These are phyloP conservation scores for Myoxocephalus aenaeus DNA, from an alignment of 2,797 vertebrate genomes.

Conservation along the genomic window DNA sequence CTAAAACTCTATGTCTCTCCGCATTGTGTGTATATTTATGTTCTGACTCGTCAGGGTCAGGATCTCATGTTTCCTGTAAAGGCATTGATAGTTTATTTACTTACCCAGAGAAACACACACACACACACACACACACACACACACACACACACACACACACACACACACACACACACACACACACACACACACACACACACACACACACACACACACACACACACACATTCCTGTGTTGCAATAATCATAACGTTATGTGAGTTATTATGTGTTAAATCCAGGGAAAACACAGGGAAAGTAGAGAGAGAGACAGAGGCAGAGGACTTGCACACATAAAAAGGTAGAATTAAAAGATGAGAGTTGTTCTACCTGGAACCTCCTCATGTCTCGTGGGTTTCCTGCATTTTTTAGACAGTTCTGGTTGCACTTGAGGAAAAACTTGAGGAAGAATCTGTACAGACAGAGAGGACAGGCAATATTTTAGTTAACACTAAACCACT, in stretches of 20 bases:
- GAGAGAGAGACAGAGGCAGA: not conserved
- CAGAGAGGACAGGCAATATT: conserved; percentile 33
- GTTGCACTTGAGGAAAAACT: conserved; percentile 99
- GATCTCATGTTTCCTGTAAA: conserved; percentile 72
- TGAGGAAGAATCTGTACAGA: conserved; percentile 95
- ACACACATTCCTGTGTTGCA: conserved; percentile 36
- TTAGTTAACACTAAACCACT: conserved; percentile 40
- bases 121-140: conserved; percentile 21
- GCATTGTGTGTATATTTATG: conserved; percentile 56
- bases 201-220: no score
- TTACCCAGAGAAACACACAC: conserved; percentile 35
- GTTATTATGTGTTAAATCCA: conserved; percentile 9
- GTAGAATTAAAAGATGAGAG: not conserved
- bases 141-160: conserved; percentile 34
- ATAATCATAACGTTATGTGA: conserved; percentile 14
- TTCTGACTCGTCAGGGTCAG: conserved; percentile 53
- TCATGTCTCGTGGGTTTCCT: conserved; percentile 98
- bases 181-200: conserved; percentile 32
- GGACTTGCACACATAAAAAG: not conserved
- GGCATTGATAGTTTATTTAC: conserved; percentile 69
- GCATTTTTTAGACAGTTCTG: conserved; percentile 99
- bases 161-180: conserved; percentile 34
- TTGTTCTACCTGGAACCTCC: conserved; percentile 94
- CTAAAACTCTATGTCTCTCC: not conserved
- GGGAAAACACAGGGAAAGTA: conserved; percentile 3